These are phyloP conservation scores for Ptychobarbus kaznakovi DNA, from an alignment of 2,797 vertebrate genomes.

Conservation along the genomic window DNA sequence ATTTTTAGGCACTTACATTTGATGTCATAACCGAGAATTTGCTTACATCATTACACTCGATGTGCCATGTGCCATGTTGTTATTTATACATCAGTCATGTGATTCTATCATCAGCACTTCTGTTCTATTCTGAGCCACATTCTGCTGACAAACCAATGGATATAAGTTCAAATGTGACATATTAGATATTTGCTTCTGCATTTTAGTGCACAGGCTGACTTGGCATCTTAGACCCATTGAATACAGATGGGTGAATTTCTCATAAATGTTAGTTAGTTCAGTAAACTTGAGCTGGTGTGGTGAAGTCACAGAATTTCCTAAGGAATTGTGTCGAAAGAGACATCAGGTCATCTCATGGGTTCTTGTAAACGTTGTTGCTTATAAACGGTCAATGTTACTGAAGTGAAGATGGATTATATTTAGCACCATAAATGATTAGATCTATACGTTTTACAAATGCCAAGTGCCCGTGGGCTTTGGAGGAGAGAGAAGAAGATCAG, in stretches of 20 bases:
- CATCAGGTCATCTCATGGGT: not conserved
- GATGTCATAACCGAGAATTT: not conserved
- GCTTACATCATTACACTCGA: not conserved
- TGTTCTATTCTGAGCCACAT: conserved; percentile 35
- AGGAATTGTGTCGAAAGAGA: not conserved
- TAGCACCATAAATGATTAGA: not conserved
- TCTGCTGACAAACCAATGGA: not conserved
- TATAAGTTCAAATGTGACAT: not conserved
- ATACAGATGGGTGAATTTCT: not conserved
- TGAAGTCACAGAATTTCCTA: not conserved
- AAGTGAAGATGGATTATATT: not conserved
- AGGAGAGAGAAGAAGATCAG: not conserved
- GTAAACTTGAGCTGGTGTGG: not conserved
- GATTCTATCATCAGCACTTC: conserved; percentile 23
- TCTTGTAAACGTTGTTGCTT: not conserved
- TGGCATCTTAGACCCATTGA: not conserved
- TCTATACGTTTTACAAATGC: not conserved
- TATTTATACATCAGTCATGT: conserved; percentile 13
- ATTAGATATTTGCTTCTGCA: not conserved
- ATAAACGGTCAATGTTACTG: not conserved
- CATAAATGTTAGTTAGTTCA: not conserved
- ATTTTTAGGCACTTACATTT: not conserved
- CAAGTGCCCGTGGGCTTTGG: not conserved
- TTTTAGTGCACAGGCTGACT: not conserved
- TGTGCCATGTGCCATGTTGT: conserved; percentile 22